Conservation (phyloP, 2,113 vertebrate genomes). For the Sporophila hypoxantha region DNA sequence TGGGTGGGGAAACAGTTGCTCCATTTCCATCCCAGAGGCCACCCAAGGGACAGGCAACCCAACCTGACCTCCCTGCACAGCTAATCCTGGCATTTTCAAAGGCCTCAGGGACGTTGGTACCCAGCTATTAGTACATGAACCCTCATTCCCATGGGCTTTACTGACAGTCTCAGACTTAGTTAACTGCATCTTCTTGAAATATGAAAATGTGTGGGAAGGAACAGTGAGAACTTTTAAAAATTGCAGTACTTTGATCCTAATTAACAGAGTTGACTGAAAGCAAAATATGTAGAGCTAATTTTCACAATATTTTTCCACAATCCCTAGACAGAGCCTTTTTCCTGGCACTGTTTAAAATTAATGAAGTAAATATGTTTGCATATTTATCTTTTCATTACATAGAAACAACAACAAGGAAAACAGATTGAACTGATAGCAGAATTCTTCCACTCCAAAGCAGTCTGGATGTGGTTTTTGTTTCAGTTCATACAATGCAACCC, state of each 20-base stretch:
- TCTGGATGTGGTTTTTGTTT: conserved; percentile 17
- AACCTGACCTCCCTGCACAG: not conserved
- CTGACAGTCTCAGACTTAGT: conserved; percentile 10
- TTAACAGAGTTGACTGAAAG: conserved; percentile 56
- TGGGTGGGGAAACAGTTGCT: not conserved
- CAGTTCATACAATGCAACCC: not conserved
- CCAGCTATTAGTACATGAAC: not conserved
- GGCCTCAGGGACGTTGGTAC: not conserved
- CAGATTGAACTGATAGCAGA: conserved; percentile 39
- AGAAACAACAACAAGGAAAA: conserved; percentile 56
- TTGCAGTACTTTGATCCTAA: conserved; percentile 56
- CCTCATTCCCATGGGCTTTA: not conserved
- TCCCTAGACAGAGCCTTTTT: conserved; percentile 48
- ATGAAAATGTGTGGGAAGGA: conserved; percentile 37
- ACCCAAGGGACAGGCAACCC: not conserved
- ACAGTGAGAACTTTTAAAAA: conserved; percentile 43
- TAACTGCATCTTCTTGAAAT: conserved; percentile 29
- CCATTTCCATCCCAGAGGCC: not conserved
- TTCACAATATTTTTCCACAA: conserved; percentile 56
- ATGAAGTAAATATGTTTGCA: conserved; percentile 62
- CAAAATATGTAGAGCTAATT: conserved; percentile 55
- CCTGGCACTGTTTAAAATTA: conserved; percentile 60
- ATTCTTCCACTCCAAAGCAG: conserved; percentile 27
- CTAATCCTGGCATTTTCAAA: not conserved
- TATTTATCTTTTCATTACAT: conserved; percentile 58